Conservation (phyloP, 1,140 invertebrate genomes). For the Bombus difficillimus region DNA sequence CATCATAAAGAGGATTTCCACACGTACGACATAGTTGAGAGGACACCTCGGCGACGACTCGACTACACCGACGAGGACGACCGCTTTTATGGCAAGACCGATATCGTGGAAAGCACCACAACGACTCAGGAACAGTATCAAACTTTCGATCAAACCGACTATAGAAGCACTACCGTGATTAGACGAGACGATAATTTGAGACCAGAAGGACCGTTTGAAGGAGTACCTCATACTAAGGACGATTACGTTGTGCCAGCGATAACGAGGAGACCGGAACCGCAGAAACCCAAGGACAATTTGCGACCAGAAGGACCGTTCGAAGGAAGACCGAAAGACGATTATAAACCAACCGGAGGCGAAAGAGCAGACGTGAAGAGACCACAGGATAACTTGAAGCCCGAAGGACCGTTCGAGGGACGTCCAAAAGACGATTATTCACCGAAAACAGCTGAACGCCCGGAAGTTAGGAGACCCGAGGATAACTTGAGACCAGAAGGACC, state of each 20-base stretch:
- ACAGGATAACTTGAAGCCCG: conserved; percentile 83
- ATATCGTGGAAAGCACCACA: conserved; percentile 76
- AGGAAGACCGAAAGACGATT: conserved; percentile 79
- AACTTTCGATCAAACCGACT: conserved; percentile 75
- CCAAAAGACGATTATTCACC: conserved; percentile 82
- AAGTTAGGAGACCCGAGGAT: conserved; percentile 79
- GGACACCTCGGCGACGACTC: conserved; percentile 70
- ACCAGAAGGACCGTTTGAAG: conserved; percentile 83
- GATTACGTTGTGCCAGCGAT: conserved; percentile 75
- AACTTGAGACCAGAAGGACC: conserved; percentile 84
- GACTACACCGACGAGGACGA: conserved; percentile 78
- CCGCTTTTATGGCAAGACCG: conserved; percentile 74
- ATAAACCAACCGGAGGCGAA: conserved; percentile 82
- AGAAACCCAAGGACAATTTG: conserved; percentile 84
- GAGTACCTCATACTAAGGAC: conserved; percentile 78
- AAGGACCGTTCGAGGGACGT: conserved; percentile 80
- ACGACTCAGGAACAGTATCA: conserved; percentile 79
- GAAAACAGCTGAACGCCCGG: conserved; percentile 82
- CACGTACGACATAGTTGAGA: conserved; percentile 75
- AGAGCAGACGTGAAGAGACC: conserved; percentile 80
- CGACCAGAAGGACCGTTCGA: conserved; percentile 83
- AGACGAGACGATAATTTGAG: conserved; percentile 81
- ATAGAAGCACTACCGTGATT: conserved; percentile 75
- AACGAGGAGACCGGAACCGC: conserved; percentile 82
- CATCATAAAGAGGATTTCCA: conserved; percentile 82